These are phyloP conservation scores for Drosophila kohkoa DNA, from an alignment of 1,140 invertebrate species.

Conservation along the genomic window DNA sequence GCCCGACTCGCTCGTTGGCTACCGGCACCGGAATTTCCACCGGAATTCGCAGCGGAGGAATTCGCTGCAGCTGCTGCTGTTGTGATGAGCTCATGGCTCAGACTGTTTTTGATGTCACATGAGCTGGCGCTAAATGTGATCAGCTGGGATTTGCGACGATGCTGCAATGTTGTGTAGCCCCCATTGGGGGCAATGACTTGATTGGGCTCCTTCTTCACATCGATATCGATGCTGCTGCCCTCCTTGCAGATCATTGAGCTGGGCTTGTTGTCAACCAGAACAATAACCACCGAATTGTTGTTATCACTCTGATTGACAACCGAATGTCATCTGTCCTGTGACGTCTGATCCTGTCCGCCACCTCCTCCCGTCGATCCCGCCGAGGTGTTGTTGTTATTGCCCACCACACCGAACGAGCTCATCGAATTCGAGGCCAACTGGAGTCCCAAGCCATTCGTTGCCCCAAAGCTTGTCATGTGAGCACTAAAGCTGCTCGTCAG, in stretches of 20 bases:
- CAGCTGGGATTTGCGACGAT: conserved; percentile 78
- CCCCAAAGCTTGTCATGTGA: conserved; percentile 47
- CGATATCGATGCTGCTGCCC: conserved; percentile 73
- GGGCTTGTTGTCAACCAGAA: conserved; percentile 84
- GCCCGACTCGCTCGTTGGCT: conserved; percentile 56
- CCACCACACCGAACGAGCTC: conserved; percentile 65
- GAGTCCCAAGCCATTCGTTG: conserved; percentile 23
- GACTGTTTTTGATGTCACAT: conserved; percentile 84
- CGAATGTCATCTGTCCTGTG: conserved; percentile 84
- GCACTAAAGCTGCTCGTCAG: conserved; percentile 70
- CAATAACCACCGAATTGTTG: conserved; percentile 84
- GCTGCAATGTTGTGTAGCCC: conserved; percentile 74
- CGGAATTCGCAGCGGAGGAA: too few species aligned
- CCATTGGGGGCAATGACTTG: conserved; percentile 27
- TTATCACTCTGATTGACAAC: conserved; percentile 84
- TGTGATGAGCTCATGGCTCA: conserved; percentile 77
- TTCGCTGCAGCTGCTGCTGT: neutral
- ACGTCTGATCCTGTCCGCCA: conserved; percentile 11
- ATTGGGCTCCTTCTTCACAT: conserved; percentile 48
- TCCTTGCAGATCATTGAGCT: conserved; percentile 84
- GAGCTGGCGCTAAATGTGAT: conserved; percentile 81
- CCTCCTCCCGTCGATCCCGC: neutral
- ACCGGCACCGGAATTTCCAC: conserved; percentile 6
- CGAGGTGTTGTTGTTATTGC: too few species aligned
- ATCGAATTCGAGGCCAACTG: conserved; percentile 61